These are phyloP conservation scores for Dugesia japonica DNA, from an alignment of 2,888 invertebrate genomes.

Conservation along the genomic window DNA sequence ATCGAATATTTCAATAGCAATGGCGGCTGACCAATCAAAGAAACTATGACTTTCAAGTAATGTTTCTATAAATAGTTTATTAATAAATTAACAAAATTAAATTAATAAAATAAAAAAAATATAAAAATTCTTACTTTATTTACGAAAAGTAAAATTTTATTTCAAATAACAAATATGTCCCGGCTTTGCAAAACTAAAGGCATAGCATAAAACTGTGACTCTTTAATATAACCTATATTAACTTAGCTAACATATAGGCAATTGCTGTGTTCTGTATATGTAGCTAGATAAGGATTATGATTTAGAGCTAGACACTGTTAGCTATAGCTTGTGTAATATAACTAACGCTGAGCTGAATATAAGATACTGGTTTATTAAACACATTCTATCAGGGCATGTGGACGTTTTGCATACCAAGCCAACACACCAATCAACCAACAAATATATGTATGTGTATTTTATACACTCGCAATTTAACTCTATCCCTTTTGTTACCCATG, in stretches of 20 bases:
- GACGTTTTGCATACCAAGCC: not conserved
- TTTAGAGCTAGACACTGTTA: conserved; percentile 16
- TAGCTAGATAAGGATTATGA: conserved; percentile 20
- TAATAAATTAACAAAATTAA: not conserved
- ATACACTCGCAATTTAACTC: not conserved
- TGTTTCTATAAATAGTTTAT: conserved; percentile 20
- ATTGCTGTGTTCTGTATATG: conserved; percentile 20
- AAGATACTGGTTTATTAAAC: not conserved
- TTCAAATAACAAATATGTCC: conserved; percentile 20
- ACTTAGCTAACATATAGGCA: conserved; percentile 20
- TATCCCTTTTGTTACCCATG: conserved; percentile 13
- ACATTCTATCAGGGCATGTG: conserved; percentile 9
- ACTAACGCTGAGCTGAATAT: conserved; percentile 20
- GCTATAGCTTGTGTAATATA: conserved; percentile 20
- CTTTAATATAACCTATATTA: conserved; percentile 20
- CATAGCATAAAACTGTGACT: conserved; percentile 20
- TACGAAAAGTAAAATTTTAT: not conserved
- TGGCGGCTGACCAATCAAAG: conserved; percentile 21
- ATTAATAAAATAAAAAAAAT: not conserved
- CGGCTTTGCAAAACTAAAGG: conserved; percentile 20
- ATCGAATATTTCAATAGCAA: not conserved
- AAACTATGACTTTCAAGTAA: conserved; percentile 1
- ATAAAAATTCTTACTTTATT: not conserved
- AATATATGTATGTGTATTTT: not conserved
- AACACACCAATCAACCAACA: not conserved